phyloP scores from a whole-genome alignment of 2,888 invertebrate species.

The Limnephilus auricula region DNA sequence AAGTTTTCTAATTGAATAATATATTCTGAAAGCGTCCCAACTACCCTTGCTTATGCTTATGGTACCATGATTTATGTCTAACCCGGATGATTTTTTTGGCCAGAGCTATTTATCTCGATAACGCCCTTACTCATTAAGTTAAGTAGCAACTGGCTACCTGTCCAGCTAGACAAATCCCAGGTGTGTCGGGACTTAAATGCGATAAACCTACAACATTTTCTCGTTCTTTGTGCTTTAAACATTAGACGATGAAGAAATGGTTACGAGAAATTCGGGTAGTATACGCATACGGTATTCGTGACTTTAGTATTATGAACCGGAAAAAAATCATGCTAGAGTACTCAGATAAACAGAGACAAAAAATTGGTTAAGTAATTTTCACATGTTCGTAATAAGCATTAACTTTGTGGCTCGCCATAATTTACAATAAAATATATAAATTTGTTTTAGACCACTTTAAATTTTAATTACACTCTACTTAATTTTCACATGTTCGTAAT shows the following conservation, averaged over 20 bases:
- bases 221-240: neutral
- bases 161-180: conserved; percentile 17
- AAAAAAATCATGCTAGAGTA: too few species aligned
- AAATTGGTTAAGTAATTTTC: too few species aligned
- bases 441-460: too few species aligned
- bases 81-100: conserved; percentile 6
- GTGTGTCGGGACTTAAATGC: neutral
- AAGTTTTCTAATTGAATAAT: neutral
- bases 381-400: too few species aligned
- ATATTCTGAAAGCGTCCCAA: neutral
- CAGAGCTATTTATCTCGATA: conserved; percentile 20
- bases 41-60: neutral
- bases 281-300: too few species aligned
- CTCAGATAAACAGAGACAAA: too few species aligned
- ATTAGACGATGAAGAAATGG: neutral
- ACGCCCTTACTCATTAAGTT: conserved; percentile 2
- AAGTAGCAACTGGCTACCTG: conserved; percentile 31
- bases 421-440: too few species aligned
- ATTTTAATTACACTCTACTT: too few species aligned
- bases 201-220: neutral
- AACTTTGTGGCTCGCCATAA: too few species aligned
- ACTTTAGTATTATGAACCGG: too few species aligned
- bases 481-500: too few species aligned
- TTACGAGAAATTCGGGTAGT: too few species aligned
- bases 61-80: conserved; percentile 12